Conservation (phyloP, 2,888 invertebrate genomes). For the Drosophila tanythrix region DNA sequence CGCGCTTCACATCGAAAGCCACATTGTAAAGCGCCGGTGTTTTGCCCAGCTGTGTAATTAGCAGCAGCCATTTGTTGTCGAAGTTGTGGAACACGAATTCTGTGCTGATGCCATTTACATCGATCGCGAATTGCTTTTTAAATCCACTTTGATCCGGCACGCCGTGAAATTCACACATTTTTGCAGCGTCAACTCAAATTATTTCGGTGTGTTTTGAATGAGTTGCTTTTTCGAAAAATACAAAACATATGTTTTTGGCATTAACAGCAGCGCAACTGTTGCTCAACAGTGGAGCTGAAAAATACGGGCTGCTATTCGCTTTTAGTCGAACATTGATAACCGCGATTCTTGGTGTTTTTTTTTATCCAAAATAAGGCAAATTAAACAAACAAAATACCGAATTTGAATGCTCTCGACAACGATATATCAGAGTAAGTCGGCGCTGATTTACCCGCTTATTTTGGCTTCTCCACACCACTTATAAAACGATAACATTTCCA, state of each 20-base stretch:
- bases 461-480: slow-evolving; percentile 16
- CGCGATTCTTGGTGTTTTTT: background rate
- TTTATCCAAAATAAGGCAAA: background rate
- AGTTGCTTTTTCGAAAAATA: slow-evolving; percentile 12
- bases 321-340: background rate
- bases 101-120: slow-evolving; percentile 74
- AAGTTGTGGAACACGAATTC: slow-evolving; percentile 83
- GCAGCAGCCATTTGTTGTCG: slow-evolving; percentile 81
- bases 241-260: slow-evolving; percentile 9
- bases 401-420: background rate
- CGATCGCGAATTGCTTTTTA: slow-evolving; percentile 69
- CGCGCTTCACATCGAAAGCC: slow-evolving; percentile 74
- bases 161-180: slow-evolving; percentile 32
- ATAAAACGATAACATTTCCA: background rate
- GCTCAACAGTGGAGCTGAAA: background rate
- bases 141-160: slow-evolving; percentile 64
- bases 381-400: background rate
- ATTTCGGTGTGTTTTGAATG: background rate
- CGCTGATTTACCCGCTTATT: background rate
- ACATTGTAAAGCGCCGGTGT: slow-evolving; percentile 81
- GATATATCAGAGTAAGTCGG: slow-evolving; percentile 1
- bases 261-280: slow-evolving; percentile 6
- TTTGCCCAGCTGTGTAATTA: slow-evolving; percentile 82
- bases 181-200: background rate
- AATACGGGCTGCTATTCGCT: background rate